Evolutionary conservation across 2,797 vertebrate genomes (phyloP).

Genomic region (Cynopterus sphinx): DNA sequence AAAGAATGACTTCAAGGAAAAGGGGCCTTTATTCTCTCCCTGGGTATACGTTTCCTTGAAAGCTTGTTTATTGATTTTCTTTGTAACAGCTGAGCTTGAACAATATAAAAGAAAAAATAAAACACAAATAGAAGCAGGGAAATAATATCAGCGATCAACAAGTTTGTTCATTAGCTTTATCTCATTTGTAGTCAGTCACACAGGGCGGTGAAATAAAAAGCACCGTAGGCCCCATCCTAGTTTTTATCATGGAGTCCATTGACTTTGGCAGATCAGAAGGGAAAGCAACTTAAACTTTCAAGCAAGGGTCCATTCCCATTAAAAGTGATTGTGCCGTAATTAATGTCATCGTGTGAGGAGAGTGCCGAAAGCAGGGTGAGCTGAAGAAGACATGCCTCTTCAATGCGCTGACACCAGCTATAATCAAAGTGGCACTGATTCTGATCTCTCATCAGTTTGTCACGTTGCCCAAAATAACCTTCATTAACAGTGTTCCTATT

Average conservation of each 20-base stretch:
- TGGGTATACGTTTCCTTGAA: conserved; percentile 63
- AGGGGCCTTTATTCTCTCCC: conserved; percentile 49
- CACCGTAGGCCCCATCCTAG: not conserved
- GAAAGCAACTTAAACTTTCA: not conserved
- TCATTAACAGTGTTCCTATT: not conserved
- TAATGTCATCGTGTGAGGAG: not conserved
- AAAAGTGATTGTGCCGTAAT: not conserved
- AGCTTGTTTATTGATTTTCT: conserved; percentile 75
- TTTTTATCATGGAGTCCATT: not conserved
- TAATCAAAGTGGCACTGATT: too few relatives aligned
- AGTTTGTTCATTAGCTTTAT: conserved; percentile 37
- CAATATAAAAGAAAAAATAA: conserved; percentile 22
- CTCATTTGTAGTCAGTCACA: not conserved
- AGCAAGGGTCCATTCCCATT: not conserved
- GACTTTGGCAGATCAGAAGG: conserved; percentile 34
- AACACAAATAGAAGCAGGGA: not conserved
- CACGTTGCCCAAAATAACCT: not conserved
- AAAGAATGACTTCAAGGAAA: conserved; percentile 59
- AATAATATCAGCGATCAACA: conserved; percentile 47
- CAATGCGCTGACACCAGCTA: accelerated
- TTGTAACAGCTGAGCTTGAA: conserved; percentile 61
- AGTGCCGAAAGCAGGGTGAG: not conserved
- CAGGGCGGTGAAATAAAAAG: conserved; percentile 5
- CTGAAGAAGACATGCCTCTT: not conserved
- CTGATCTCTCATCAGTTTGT: too few relatives aligned